Percentiles rank a stretch among this genome's conserved stretches.
phyloP scores from a whole-genome alignment of 2,888 invertebrate genomes.

The Desoria tigrina region DNA sequence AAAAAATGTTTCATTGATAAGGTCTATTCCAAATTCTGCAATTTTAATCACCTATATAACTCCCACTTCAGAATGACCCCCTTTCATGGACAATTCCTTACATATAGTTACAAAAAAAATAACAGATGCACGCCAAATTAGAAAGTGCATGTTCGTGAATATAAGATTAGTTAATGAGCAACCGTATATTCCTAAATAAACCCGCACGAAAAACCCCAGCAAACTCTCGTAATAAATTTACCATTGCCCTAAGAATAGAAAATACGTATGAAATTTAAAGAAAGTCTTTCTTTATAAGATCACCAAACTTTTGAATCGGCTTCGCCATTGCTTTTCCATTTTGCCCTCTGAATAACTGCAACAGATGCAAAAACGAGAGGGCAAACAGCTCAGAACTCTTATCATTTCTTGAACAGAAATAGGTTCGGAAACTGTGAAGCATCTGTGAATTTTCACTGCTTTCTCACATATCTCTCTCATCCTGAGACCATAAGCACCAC shows the following conservation, averaged over 20 bases:
- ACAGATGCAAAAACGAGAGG: constrained; percentile 57
- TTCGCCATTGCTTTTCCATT: constrained; percentile 60
- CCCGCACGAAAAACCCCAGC: no score
- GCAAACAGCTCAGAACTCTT: constrained; percentile 47
- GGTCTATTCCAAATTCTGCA: no score
- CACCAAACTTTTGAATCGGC: constrained; percentile 57
- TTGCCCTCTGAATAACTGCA: constrained; percentile 59
- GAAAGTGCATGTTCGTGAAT: no score
- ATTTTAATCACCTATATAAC: no score
- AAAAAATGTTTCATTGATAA: no score
- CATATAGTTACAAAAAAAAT: no score
- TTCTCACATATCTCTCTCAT: constrained; percentile 58
- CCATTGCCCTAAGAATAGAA: constrained; percentile 56
- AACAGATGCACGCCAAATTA: no score
- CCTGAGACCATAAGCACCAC: constrained; percentile 60
- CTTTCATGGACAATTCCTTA: no score
- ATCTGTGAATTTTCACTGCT: constrained; percentile 55
- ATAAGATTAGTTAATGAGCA: no score
- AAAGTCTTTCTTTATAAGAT: constrained; percentile 19
- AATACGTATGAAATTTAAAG: constrained; percentile 49
- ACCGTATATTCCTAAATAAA: no score
- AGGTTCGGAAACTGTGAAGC: constrained; percentile 55
- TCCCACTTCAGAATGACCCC: no score
- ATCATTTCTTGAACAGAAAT: constrained; percentile 53
- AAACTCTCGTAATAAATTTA: constrained; percentile 61